Conservation (phyloP, 2,888 invertebrate species). For the Clepsis dumicolana region DNA sequence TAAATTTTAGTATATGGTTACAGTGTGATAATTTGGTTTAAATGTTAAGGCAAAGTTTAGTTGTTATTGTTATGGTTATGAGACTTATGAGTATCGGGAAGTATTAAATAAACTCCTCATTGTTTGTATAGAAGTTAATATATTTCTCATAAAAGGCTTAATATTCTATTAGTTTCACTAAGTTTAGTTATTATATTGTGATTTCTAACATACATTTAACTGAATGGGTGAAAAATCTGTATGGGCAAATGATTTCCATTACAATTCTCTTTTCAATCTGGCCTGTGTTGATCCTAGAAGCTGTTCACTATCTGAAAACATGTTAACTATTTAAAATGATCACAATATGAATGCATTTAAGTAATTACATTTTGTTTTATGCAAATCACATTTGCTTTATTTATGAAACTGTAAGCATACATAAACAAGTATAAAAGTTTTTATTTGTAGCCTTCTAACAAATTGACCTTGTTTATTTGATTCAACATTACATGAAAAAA, state of each 20-base stretch:
- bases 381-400: constrained; percentile 10
- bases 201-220: constrained; percentile 26
- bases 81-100: constrained; percentile 30
- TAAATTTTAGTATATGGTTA: constrained; percentile 66
- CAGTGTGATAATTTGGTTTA: constrained; percentile 62
- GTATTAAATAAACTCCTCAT: constrained; percentile 38
- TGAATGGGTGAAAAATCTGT: constrained; percentile 20
- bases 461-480: not conserved
- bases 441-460: not conserved
- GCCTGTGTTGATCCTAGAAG: constrained; percentile 49
- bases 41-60: constrained; percentile 39
- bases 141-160: constrained; percentile 49
- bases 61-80: constrained; percentile 34
- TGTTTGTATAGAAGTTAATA: constrained; percentile 46
- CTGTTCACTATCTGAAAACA: constrained; percentile 54
- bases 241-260: constrained; percentile 20
- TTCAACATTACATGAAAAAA: not conserved
- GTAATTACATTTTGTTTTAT: constrained; percentile 17
- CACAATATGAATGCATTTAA: constrained; percentile 25
- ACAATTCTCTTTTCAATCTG: constrained; percentile 46
- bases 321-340: constrained; percentile 37
- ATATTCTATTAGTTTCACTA: constrained; percentile 46
- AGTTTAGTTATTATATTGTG: constrained; percentile 41
- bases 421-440: constrained; percentile 1
- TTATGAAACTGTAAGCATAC: constrained; percentile 1